Conservation (phyloP, 1,140 invertebrate species). For the Drosophila watanabei region DNA sequence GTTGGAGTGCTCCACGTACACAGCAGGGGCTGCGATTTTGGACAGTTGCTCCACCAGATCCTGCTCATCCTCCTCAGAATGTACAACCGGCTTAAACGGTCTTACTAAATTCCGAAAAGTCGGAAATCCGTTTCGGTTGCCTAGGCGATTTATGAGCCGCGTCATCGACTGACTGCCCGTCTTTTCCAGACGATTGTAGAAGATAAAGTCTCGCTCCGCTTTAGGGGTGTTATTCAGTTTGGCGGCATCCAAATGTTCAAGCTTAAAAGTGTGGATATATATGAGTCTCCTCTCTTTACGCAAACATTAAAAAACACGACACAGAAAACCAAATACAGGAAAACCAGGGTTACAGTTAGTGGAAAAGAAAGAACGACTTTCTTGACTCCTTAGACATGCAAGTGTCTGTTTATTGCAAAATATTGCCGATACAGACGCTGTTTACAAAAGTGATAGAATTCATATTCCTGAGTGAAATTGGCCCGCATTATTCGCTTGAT, state of each 20-base stretch:
- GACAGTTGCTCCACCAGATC: conserved; percentile 78
- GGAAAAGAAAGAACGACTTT: conserved; percentile 2
- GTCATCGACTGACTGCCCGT: conserved; percentile 95
- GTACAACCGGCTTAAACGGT: background rate
- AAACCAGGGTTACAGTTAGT: conserved; percentile 25
- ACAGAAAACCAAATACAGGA: conserved; percentile 9
- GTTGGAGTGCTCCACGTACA: conserved; percentile 75
- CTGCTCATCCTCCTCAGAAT: conserved; percentile 89
- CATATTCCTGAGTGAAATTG: conserved; percentile 72
- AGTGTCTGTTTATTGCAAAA: conserved; percentile 60
- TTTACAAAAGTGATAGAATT: conserved; percentile 75
- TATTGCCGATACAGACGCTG: conserved; percentile 74
- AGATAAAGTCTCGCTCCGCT: conserved; percentile 88
- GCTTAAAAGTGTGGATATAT: conserved; percentile 54
- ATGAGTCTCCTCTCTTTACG: background rate
- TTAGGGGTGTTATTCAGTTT: conserved; percentile 91
- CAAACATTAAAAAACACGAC: background rate
- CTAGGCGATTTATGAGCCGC: conserved; percentile 88
- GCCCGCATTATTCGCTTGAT: conserved; percentile 55
- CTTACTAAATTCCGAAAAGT: conserved; percentile 50
- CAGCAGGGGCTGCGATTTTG: conserved; percentile 58
- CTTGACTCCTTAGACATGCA: conserved; percentile 14
- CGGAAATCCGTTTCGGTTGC: conserved; percentile 85
- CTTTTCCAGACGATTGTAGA: conserved; percentile 96
- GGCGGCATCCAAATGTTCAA: conserved; percentile 64